A percentile compares a stretch with the other conserved stretches of the same genome.
Evolutionary conservation across 2,888 invertebrate species (phyloP).

Genomic region (Microctonus aethiopoides): DNA sequence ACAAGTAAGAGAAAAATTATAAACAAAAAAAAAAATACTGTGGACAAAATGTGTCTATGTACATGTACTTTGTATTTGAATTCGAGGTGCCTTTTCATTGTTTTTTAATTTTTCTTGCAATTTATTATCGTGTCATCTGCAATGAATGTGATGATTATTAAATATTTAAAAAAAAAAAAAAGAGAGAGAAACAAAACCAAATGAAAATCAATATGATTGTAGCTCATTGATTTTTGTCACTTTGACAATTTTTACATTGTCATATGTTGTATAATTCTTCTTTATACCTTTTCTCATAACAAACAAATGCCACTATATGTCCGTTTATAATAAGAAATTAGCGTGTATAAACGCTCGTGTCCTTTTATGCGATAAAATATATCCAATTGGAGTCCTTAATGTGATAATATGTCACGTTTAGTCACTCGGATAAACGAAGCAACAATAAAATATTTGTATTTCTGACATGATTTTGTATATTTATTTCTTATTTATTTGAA

Average conservation of each 20-base stretch:
- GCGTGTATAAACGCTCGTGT: constrained; percentile 24
- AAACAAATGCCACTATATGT: background rate
- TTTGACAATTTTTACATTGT: background rate
- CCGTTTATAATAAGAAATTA: background rate
- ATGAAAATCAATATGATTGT: background rate
- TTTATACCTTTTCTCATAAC: constrained; percentile 10
- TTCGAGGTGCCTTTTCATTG: constrained; percentile 19
- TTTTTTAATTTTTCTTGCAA: constrained; percentile 13
- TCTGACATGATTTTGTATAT: constrained; percentile 8
- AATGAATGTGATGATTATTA: constrained; percentile 8
- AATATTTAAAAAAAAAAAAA: constrained; percentile 4
- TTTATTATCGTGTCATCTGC: constrained; percentile 19
- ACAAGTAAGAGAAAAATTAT: background rate
- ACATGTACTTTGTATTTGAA: constrained; percentile 9
- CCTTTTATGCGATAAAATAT: constrained; percentile 24
- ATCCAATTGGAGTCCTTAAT: constrained; percentile 6
- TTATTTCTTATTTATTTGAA: background rate
- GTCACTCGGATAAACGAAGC: constrained; percentile 22
- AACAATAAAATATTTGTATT: constrained; percentile 35
- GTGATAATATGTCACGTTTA: constrained; percentile 12
- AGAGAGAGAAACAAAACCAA: background rate
- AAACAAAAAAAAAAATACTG: background rate
- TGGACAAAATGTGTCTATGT: background rate
- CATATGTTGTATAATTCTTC: constrained; percentile 5
- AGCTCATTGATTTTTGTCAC: background rate